Evolutionary conservation across 2,888 invertebrate genomes (phyloP).

Genomic region (Agonopterix heracliana): DNA sequence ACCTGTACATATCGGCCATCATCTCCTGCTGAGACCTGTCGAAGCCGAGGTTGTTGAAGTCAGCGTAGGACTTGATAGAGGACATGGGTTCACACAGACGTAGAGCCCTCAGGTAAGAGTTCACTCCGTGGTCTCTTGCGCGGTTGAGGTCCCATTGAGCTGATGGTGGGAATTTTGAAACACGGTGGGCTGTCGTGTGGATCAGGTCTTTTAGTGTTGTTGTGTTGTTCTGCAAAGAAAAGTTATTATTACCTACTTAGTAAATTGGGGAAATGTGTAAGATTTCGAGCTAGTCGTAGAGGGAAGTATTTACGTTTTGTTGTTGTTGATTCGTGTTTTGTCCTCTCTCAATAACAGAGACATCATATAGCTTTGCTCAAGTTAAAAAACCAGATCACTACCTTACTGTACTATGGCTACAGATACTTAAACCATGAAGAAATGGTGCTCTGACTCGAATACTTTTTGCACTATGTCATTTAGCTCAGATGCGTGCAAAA

Average conservation of each 20-base stretch:
- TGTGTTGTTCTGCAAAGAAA: constrained; percentile 71
- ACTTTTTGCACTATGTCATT: too few species aligned
- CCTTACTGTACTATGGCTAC: too few species aligned
- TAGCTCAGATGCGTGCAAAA: too few species aligned
- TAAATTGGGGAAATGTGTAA: too few species aligned
- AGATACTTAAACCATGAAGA: too few species aligned
- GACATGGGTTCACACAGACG: constrained; percentile 79
- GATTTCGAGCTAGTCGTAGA: too few species aligned
- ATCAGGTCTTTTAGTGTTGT: constrained; percentile 78
- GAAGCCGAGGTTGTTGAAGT: constrained; percentile 75
- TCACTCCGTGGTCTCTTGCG: constrained; percentile 87
- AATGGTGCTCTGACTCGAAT: too few species aligned
- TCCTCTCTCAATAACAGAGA: too few species aligned
- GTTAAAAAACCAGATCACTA: too few species aligned
- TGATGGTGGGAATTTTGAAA: constrained; percentile 74
- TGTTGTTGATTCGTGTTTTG: too few species aligned
- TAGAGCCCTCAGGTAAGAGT: constrained; percentile 82
- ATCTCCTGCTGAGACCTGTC: constrained; percentile 76
- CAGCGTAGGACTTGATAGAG: constrained; percentile 71
- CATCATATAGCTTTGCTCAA: too few species aligned
- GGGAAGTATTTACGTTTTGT: too few species aligned
- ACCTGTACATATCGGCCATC: constrained; percentile 82
- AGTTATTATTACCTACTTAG: neutral
- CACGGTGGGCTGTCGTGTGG: constrained; percentile 78
- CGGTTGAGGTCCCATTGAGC: constrained; percentile 67